Evolutionary conservation across 1,140 invertebrate genomes (phyloP).

Genomic region (Parasteatoda tepidariorum): DNA sequence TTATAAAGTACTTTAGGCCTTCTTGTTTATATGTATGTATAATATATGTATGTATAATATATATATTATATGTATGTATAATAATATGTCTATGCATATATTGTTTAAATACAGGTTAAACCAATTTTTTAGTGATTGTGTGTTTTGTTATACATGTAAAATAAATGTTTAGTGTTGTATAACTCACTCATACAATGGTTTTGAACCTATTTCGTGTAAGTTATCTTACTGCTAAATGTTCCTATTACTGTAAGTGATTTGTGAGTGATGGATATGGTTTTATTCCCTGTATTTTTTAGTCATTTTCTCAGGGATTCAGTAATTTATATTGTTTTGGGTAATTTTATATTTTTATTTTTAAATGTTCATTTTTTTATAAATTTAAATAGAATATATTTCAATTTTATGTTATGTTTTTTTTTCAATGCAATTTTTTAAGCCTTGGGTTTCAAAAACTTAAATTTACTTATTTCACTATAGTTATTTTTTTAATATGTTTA

Average conservation of each 20-base stretch:
- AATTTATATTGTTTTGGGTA: background rate
- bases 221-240: conserved; percentile 50
- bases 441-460: background rate
- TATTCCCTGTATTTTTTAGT: conserved; percentile 17
- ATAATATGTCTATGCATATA: background rate
- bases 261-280: conserved; percentile 26
- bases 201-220: conserved; percentile 53
- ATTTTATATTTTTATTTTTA: background rate
- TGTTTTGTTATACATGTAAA: conserved; percentile 14
- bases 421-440: background rate
- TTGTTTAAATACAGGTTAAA: conserved; percentile 27
- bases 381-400: conserved; percentile 3
- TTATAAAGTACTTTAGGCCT: background rate
- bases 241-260: conserved; percentile 47
- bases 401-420: background rate
- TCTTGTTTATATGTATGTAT: background rate
- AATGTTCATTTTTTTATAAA: background rate
- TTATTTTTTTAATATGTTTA: background rate
- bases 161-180: conserved; percentile 40
- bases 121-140: conserved; percentile 40
- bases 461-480: background rate
- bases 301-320: conserved; percentile 54
- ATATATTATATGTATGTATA: background rate
- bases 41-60: background rate
- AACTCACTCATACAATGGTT: conserved; percentile 41